These are phyloP conservation scores for Cepphus grylle DNA, from an alignment of 2,113 vertebrate species.

Conservation along the genomic window DNA sequence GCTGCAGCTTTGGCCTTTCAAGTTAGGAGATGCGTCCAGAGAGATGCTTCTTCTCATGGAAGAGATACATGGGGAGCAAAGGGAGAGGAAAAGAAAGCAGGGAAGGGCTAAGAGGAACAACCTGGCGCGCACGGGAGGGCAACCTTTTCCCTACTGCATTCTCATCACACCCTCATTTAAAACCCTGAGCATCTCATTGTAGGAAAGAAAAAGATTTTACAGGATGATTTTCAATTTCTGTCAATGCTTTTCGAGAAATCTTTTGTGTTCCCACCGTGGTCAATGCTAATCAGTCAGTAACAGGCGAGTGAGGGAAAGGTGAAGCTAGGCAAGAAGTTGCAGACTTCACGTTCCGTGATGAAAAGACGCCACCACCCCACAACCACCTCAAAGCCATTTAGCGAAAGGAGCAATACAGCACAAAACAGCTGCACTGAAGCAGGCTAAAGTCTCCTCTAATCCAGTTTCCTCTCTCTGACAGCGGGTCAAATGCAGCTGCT, in stretches of 20 bases:
- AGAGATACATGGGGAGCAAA: background rate
- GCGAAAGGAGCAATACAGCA: background rate
- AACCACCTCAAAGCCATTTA: background rate
- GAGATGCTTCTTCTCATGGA: background rate
- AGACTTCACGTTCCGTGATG: background rate
- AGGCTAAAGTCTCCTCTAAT: background rate
- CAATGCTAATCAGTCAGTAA: background rate
- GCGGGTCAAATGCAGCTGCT: background rate
- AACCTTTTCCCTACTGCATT: background rate
- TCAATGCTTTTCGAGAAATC: background rate
- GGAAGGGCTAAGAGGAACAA: background rate
- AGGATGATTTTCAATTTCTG: background rate
- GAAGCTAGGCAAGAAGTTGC: background rate
- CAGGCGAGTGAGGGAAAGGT: background rate
- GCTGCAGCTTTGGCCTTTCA: background rate
- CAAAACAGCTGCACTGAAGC: background rate
- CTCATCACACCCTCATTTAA: background rate
- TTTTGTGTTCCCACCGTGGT: background rate
- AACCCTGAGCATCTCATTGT: background rate
- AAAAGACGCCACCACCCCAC: background rate
- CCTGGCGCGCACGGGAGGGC: rapidly evolving
- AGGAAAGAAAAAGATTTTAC: background rate
- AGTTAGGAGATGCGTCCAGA: background rate
- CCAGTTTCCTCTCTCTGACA: background rate
- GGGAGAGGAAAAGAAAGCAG: background rate